Conservation (phyloP, 1,140 invertebrate genomes). For the Sarcophaga bullata region DNA sequence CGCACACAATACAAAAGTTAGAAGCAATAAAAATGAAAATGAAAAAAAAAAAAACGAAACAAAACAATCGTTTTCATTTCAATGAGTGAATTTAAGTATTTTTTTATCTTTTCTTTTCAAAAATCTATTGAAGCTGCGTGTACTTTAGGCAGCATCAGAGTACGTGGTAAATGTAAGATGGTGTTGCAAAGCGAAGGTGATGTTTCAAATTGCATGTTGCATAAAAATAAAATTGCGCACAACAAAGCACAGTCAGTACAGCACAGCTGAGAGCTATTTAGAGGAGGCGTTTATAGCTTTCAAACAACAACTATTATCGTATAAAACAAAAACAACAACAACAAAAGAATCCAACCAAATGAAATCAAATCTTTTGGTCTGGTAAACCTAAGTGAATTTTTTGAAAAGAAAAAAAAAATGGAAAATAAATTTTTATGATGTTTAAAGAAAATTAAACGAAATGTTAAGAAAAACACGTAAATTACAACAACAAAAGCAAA, state of each 20-base stretch:
- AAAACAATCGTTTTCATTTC: conserved; percentile 27
- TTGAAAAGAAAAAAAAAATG: background rate
- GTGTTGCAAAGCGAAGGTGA: background rate
- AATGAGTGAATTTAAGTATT: conserved; percentile 18
- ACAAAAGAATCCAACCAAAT: background rate
- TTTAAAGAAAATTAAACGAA: background rate
- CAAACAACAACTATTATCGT: no score
- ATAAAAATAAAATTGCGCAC: background rate
- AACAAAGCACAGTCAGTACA: no score
- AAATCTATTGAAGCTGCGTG: conserved; percentile 27
- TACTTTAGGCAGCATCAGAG: background rate
- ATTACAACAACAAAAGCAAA: background rate
- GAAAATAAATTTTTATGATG: background rate
- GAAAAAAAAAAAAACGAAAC: background rate
- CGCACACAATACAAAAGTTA: conserved; percentile 32
- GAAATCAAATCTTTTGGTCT: conserved; percentile 34
- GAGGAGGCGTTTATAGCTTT: conserved; percentile 25
- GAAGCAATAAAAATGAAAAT: background rate
- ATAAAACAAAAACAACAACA: no score
- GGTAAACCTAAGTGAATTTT: background rate
- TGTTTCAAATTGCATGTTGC: conserved; percentile 34
- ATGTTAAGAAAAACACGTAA: background rate
- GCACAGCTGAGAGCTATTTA: background rate
- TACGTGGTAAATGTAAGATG: background rate
- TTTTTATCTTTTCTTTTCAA: conserved; percentile 3